Evolutionary conservation across 1,140 invertebrate species (phyloP), one percentile per base, ranked within the genome.

Genomic region (Idris sp.): DNA sequence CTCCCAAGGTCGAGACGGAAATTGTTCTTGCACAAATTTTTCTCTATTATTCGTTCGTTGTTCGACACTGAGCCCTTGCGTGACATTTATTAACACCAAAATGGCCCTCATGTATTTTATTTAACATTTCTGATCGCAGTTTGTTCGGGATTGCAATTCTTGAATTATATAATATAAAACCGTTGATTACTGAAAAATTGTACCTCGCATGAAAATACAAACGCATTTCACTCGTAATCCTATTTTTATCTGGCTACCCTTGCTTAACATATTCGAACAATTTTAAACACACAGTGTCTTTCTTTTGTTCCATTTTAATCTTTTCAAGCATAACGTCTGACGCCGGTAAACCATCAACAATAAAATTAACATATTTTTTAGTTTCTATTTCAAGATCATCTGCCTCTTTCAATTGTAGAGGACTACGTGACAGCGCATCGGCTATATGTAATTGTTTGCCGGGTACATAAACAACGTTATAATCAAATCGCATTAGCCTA

Each of bases 121-220:
- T 13, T 22, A 78, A 13, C 7, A 62, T 30, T 59, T 74, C 41
- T 38, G 36, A 2, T 49, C 74, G 74, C 11, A 78, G 25, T 7
- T 35, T 13, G 13, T 18, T 3, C n/a, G 76, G 79, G 8, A 79
- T 78, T 1, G 79, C 49, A 16, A 80, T 49, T 16, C 72, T 28
- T 22, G 41, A 14, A 33, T 72, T 58, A 46, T 65, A 75, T 2
- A 77, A n/a, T 2, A 49, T 1, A 11, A 16, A 18, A 5, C 22
- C 44, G 19, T 22, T n/a, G n/a, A n/a, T n/a, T n/a, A n/a, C n/a
- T n/a, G n/a, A n/a, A n/a, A n/a, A n/a, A n/a, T n/a, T n/a, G n/a
- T n/a, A n/a, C n/a, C n/a, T n/a, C n/a, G n/a, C n/a, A n/a, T n/a
- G n/a, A n/a, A n/a, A n/a, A n/a, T n/a, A n/a, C n/a, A n/a, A n/a